Evolutionary conservation across 64 coral and sea anemone genomes (phyloP).

Genomic region (Trachythela sp.): DNA sequence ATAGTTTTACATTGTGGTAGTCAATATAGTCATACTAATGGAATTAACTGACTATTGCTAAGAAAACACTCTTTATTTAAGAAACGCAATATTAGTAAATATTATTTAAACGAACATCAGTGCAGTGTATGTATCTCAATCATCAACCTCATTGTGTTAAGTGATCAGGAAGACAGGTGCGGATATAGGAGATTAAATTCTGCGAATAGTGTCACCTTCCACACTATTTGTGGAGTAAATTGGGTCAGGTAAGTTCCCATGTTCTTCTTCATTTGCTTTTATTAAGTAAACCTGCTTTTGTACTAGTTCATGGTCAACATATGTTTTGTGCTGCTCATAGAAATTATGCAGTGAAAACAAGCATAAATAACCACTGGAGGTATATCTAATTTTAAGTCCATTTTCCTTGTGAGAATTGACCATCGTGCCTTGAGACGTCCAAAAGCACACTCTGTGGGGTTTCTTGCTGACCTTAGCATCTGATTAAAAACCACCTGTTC

Average conservation of each 20-base stretch:
- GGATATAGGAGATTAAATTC: neutral
- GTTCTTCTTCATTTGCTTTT: neutral
- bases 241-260: neutral
- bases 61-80: neutral
- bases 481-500: slow-evolving; percentile 2
- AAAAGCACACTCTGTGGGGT: neutral
- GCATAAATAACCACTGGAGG: neutral
- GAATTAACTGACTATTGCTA: neutral
- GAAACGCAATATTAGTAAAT: neutral
- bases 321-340: neutral
- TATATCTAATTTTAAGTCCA: neutral
- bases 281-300: neutral
- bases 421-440: too few species aligned
- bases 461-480: slow-evolving; percentile 4
- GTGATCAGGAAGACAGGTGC: neutral
- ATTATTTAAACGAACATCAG: too few species aligned
- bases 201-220: neutral
- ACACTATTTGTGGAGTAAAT: neutral
- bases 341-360: neutral
- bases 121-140: neutral
- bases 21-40: too few species aligned
- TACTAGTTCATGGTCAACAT: neutral
- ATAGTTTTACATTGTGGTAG: too few species aligned
- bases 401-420: neutral
- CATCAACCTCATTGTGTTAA: too few species aligned